phyloP scores from a whole-genome alignment of 2,113 vertebrate genomes.

The Ictalurus furcatus region DNA sequence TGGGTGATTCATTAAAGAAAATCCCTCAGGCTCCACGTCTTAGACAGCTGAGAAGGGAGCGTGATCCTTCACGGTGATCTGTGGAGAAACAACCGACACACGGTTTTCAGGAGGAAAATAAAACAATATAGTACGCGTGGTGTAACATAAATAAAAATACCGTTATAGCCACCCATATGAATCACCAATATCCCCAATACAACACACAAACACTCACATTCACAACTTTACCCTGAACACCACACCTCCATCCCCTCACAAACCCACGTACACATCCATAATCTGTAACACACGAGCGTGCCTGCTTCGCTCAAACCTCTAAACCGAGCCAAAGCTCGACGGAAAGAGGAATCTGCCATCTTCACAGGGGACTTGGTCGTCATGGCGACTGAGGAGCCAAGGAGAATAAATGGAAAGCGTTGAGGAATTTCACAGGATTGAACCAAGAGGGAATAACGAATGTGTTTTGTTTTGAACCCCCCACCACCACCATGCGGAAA shows the following conservation, averaged over 20 bases:
- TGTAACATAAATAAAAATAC: background rate
- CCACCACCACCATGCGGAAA: background rate
- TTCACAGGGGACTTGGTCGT: slow-evolving; percentile 66
- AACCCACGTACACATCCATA: background rate
- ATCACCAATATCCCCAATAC: background rate
- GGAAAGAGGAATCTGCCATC: slow-evolving; percentile 50
- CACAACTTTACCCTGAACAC: background rate
- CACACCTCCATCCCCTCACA: background rate
- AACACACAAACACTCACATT: background rate
- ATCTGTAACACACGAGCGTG: slow-evolving; percentile 30
- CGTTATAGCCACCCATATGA: background rate
- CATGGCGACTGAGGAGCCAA: slow-evolving; percentile 64
- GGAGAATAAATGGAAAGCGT: slow-evolving; percentile 62
- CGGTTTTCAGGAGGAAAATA: background rate
- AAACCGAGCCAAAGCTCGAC: slow-evolving; percentile 57
- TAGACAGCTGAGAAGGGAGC: slow-evolving; percentile 34
- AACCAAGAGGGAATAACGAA: slow-evolving; percentile 14
- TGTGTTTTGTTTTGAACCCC: background rate
- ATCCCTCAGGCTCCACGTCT: slow-evolving; percentile 55
- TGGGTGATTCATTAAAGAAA: slow-evolving; percentile 73
- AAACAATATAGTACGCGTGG: background rate
- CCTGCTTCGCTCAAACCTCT: slow-evolving; percentile 58
- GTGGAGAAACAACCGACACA: slow-evolving; percentile 19
- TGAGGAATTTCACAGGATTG: slow-evolving; percentile 55
- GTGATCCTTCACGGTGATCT: slow-evolving; percentile 54